Conservation (phyloP, 1,140 invertebrate genomes). For the Stegodyphus mimosarum region DNA sequence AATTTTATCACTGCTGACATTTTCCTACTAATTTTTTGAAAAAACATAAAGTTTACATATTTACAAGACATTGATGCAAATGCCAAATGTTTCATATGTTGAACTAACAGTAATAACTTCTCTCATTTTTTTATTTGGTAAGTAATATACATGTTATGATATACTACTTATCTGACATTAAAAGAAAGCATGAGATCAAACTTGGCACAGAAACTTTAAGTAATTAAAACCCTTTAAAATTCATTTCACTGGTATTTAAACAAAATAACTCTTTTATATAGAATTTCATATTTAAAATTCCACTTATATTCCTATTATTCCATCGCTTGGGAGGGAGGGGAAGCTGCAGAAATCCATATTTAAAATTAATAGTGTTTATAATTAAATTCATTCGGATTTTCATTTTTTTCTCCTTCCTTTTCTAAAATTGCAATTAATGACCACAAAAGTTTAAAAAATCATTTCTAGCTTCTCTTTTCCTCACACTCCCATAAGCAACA, state of each 20-base stretch:
- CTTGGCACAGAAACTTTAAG: not conserved
- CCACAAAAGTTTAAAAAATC: too few relatives aligned
- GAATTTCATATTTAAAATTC: too few relatives aligned
- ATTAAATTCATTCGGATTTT: too few relatives aligned
- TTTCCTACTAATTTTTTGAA: not conserved
- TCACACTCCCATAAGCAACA: too few relatives aligned
- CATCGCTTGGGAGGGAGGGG: too few relatives aligned
- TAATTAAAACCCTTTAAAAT: not conserved
- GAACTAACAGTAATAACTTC: not conserved
- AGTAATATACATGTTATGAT: not conserved
- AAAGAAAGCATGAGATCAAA: not conserved
- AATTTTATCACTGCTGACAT: not conserved
- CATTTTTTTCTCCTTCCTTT: too few relatives aligned
- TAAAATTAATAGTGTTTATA: too few relatives aligned
- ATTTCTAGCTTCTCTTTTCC: too few relatives aligned
- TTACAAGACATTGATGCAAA: constrained; percentile 2
- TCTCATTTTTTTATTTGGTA: not conserved
- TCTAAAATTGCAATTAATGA: too few relatives aligned
- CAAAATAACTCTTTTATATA: too few relatives aligned
- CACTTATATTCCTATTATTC: too few relatives aligned
- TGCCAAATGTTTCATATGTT: not conserved
- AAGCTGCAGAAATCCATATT: too few relatives aligned
- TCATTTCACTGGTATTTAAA: not conserved
- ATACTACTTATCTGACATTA: not conserved
- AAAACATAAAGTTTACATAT: constrained; percentile 1